phyloP scores from a whole-genome alignment of 2,113 vertebrate genomes.

The Coryphaenoides rupestris region DNA sequence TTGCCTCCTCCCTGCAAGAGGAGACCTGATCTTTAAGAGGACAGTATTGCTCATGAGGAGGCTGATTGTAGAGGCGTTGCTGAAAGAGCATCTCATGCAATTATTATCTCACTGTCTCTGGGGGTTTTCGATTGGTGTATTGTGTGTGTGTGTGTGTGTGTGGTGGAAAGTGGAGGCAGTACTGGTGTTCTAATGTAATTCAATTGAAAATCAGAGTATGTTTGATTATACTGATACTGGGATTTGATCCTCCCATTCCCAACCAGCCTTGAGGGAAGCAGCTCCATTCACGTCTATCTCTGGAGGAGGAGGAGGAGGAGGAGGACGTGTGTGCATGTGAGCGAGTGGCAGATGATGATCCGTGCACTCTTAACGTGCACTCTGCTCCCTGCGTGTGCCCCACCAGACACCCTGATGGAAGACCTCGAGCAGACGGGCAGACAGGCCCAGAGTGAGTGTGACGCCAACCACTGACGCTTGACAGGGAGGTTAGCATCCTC shows the following conservation, averaged over 20 bases:
- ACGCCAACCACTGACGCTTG: conserved; percentile 56
- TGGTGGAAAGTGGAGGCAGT: no score
- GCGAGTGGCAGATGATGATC: no score
- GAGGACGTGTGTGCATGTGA: no score
- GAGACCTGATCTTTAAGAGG: conserved; percentile 61
- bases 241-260: no score
- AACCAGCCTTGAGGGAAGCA: no score
- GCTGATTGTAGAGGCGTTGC: no score
- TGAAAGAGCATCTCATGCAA: conserved; percentile 70
- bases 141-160: conserved; percentile 62
- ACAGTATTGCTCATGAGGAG: conserved; percentile 67
- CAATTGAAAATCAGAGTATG: no score
- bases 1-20: conserved; percentile 66
- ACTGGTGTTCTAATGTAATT: no score
- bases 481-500: conserved; percentile 61
- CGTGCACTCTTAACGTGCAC: no score
- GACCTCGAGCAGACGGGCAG: conserved; percentile 56
- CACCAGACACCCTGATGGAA: conserved; percentile 48
- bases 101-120: conserved; percentile 67
- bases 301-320: no score
- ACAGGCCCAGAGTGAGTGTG: conserved; percentile 66
- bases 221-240: no score
- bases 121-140: conserved; percentile 51
- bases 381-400: conserved; percentile 16
- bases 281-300: no score